Evolutionary conservation across 2,113 vertebrate genomes (phyloP), one percentile per base, ranked within the genome.

Genomic region (Tragelaphus buxtoni): DNA sequence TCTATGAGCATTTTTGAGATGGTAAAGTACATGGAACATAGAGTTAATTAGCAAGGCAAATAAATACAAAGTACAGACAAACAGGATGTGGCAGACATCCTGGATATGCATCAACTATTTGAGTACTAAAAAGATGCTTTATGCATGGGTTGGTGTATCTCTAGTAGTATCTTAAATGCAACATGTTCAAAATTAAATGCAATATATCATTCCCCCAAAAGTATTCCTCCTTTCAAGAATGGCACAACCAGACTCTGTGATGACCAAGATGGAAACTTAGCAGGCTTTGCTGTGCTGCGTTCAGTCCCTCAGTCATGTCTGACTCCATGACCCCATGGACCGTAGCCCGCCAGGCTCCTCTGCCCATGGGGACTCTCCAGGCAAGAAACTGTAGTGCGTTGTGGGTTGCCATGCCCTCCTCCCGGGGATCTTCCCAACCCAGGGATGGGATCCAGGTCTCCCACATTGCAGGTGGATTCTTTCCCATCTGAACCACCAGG

Each of bases 1-100:
- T 93, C 61, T 24, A 22, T 80, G 20, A 35, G 13, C 30, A 83
- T 39, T 91, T 10, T 7, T 7, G 83, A 14, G 30, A 9, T 69
- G 47, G n/a, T 91, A 60, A 84, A 11, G 39, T 94, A 88, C 11
- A 11, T 49, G 30, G 42, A 61, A 51, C 28, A 51, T 10, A 79
- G n/a, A 97, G 58, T 77, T 94, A 88, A 55, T 83, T 55, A 84
- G 51, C 28, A 83, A 83, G 42, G 35, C 11, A 91, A 89, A 83
- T 65, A 83, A 87, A 83, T 9, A 28, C 74, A 24, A 63, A 53
- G 6, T 12, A 53, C 12, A 94, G 77, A 84, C 18, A 77, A 63
- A 35, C 58, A 74, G 28, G 13, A 45, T 60, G 35, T 45, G 28
- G 51, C 49, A 84, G 26, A 88, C 51, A 79, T 77, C 77, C n/a